Evolutionary conservation across 2,888 invertebrate genomes (phyloP).

Genomic region (Aspidiotus rigidus): DNA sequence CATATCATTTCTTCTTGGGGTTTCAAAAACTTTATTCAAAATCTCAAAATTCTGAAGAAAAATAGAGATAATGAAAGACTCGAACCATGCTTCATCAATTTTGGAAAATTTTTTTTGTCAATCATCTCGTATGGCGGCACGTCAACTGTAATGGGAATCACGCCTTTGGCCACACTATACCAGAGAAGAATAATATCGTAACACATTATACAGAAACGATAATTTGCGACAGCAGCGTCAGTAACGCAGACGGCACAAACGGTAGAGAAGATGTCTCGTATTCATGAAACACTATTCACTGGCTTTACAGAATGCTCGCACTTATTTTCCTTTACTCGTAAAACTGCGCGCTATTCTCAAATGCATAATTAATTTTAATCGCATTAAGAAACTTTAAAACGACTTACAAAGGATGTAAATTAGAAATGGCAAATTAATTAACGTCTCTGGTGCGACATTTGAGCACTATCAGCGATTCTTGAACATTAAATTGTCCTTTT

Average conservation of each 20-base stretch:
- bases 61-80: too few species aligned
- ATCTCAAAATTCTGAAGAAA: too few species aligned
- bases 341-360: conserved; percentile 23
- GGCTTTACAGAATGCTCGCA: background rate
- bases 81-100: too few species aligned
- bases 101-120: too few species aligned
- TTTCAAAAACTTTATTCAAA: too few species aligned
- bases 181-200: too few species aligned
- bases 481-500: conserved; percentile 26
- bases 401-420: conserved; percentile 31
- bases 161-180: too few species aligned
- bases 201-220: too few species aligned
- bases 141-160: too few species aligned
- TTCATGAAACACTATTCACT: conserved; percentile 14
- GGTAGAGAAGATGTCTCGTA: conserved; percentile 12
- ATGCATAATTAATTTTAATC: conserved; percentile 31
- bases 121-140: too few species aligned
- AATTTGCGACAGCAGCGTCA: too few species aligned
- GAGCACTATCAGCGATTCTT: conserved; percentile 30
- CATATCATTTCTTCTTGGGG: too few species aligned
- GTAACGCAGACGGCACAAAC: background rate
- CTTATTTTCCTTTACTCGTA: conserved; percentile 22
- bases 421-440: conserved; percentile 30
- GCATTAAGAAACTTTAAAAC: conserved; percentile 29
- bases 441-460: conserved; percentile 19